Base-by-base conservation (phyloP, 1,140 invertebrate genomes). In the Saccostrea cuccullata region DNA sequence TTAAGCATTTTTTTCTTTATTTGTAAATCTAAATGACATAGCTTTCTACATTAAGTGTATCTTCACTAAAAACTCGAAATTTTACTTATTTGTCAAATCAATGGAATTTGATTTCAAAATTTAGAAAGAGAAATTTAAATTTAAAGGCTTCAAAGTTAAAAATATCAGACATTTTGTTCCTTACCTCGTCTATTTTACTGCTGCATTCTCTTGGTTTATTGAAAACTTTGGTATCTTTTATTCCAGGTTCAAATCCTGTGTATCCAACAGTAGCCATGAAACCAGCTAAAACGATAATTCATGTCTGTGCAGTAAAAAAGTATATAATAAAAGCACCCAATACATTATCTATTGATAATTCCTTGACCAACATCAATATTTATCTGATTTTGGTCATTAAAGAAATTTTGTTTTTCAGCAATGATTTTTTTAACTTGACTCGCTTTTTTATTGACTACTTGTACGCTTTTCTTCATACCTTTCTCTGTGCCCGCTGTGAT, bases 161-260 rank as follows among this genome's bases (percentile, higher is more conserved):
- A n/a, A 20, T 17, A 64, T 17, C 58, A 20, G 17, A 17, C 17
- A 64, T 64, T 64, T 64, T 17, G 11, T 12, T 17, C 15, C 15
- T 77, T 77, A 77, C 70, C 70, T 77, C 70, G 4, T 77, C 70
- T 30, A 77, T 17, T 13, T 2, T 15, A 17, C 70, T 77, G 70
- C 70, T 77, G 26, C 70, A 77, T 30, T 30, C 30, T 36, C 26
- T 77, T 26, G 70, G 70, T 77, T 77, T 77, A 26, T 77, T 26
- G 26, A 77, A 77, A 26, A 77, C 70, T 17, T 26, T 26, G 30
- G 70, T 4, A 26, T 77, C 70, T 36, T 30, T 30, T 15, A 77
- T 77, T 9, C 70, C 70, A 30, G 70, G 70, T 36, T 77, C 70
- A 77, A 77, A 30, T 36, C 70, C 70, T 36, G 70, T 77, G 26